These are phyloP conservation scores for Bombus vancouverensis DNA, from an alignment of 1,140 invertebrate genomes.

Conservation along the genomic window DNA sequence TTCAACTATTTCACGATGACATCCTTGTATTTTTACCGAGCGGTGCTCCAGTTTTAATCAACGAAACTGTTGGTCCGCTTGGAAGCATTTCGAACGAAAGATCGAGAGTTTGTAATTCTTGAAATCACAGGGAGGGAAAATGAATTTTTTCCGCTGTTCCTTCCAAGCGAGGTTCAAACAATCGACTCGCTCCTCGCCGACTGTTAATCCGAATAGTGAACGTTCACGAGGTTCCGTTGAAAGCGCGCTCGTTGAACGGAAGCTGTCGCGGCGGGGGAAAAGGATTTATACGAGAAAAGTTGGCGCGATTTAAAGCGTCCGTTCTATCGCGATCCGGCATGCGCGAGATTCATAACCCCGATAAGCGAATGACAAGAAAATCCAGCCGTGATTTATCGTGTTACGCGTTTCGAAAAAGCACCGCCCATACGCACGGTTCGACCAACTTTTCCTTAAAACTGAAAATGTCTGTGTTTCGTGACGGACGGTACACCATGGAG, in stretches of 20 bases:
- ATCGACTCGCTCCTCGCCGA: not conserved
- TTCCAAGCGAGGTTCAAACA: not conserved
- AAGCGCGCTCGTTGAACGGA: not conserved
- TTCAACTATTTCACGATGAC: not conserved
- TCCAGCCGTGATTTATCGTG: slow-evolving; percentile 53
- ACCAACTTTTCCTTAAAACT: slow-evolving; percentile 56
- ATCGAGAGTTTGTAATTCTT: not conserved
- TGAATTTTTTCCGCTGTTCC: not conserved
- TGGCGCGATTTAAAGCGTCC: slow-evolving; percentile 18
- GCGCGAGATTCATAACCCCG: slow-evolving; percentile 34
- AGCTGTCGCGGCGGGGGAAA: not conserved
- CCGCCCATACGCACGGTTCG: not conserved
- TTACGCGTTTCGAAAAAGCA: not conserved
- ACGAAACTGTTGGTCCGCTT: not conserved
- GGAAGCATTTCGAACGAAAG: no score
- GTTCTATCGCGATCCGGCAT: slow-evolving; percentile 13
- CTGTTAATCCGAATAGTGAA: slow-evolving; percentile 4
- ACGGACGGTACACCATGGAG: slow-evolving; percentile 22
- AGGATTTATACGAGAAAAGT: slow-evolving; percentile 31
- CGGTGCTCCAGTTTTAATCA: not conserved
- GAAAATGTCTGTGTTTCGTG: slow-evolving; percentile 35
- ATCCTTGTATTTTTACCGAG: not conserved
- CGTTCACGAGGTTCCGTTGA: not conserved
- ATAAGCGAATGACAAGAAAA: slow-evolving; percentile 42
- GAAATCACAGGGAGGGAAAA: not conserved